phyloP scores from a whole-genome alignment of 2,888 invertebrate genomes.

The Cactoblastis cactorum region DNA sequence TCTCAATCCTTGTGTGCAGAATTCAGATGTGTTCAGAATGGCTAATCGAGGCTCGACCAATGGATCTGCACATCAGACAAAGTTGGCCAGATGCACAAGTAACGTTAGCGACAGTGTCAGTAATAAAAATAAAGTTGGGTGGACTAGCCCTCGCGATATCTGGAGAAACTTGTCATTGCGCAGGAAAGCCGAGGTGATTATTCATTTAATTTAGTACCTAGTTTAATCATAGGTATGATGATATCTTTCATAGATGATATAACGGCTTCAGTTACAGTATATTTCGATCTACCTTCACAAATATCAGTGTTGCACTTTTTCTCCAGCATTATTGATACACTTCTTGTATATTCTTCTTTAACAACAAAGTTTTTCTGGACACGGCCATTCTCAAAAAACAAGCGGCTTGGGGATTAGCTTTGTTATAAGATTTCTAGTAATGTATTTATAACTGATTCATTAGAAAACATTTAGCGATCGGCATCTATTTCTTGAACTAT shows the following conservation, averaged over 20 bases:
- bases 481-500: conserved; percentile 57
- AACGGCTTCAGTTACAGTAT: conserved; percentile 16
- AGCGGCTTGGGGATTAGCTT: too few relatives aligned
- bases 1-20: conserved; percentile 19
- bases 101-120: conserved; percentile 61
- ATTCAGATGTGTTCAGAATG: conserved; percentile 53
- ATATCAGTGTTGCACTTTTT: too few relatives aligned
- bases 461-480: conserved; percentile 34
- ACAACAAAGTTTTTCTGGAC: too few relatives aligned
- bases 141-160: conserved; percentile 72
- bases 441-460: too few relatives aligned
- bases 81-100: conserved; percentile 64
- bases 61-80: conserved; percentile 51
- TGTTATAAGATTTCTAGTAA: too few relatives aligned
- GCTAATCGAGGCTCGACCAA: conserved; percentile 55
- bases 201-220: conserved; percentile 17
- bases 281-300: not conserved
- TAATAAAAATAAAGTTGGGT: conserved; percentile 69
- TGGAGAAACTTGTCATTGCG: conserved; percentile 72
- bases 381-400: too few relatives aligned
- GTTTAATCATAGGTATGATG: conserved; percentile 16
- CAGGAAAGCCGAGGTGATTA: conserved; percentile 68
- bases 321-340: too few relatives aligned
- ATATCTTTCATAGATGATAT: conserved; percentile 14
- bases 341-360: too few relatives aligned